These are phyloP conservation scores for Nomada fucata DNA, from an alignment of 2,888 invertebrate species.

Conservation along the genomic window DNA sequence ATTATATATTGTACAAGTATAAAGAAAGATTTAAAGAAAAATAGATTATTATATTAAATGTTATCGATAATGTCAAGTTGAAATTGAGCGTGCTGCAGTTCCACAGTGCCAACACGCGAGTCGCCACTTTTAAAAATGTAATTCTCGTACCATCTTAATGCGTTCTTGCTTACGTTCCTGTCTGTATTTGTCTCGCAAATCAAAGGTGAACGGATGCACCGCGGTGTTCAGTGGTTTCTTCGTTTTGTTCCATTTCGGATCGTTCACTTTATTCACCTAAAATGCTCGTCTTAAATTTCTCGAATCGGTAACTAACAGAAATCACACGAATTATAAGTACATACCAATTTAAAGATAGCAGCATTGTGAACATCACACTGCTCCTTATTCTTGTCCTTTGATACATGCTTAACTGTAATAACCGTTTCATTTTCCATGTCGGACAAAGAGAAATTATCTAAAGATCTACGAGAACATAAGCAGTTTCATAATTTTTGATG, in stretches of 20 bases:
- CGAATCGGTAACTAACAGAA: not conserved
- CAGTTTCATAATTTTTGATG: not conserved
- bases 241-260: not conserved
- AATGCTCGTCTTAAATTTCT: not conserved
- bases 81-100: too few species aligned
- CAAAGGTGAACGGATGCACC: not conserved
- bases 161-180: conserved; percentile 11
- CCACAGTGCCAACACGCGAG: too few species aligned
- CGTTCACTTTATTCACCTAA: not conserved
- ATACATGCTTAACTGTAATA: too few species aligned
- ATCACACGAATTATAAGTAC: not conserved
- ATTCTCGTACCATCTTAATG: conserved; percentile 13
- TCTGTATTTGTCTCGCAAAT: not conserved
- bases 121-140: too few species aligned
- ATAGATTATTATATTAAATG: too few species aligned
- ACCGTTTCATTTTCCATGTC: not conserved
- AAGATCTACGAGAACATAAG: conserved; percentile 1
- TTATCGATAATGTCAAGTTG: too few species aligned
- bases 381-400: not conserved
- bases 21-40: too few species aligned
- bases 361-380: not conserved
- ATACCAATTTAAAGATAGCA: not conserved
- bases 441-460: conserved; percentile 3
- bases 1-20: too few species aligned
- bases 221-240: not conserved